These are phyloP conservation scores for Nestor notabilis DNA, from an alignment of 2,113 vertebrate genomes.

Conservation along the genomic window DNA sequence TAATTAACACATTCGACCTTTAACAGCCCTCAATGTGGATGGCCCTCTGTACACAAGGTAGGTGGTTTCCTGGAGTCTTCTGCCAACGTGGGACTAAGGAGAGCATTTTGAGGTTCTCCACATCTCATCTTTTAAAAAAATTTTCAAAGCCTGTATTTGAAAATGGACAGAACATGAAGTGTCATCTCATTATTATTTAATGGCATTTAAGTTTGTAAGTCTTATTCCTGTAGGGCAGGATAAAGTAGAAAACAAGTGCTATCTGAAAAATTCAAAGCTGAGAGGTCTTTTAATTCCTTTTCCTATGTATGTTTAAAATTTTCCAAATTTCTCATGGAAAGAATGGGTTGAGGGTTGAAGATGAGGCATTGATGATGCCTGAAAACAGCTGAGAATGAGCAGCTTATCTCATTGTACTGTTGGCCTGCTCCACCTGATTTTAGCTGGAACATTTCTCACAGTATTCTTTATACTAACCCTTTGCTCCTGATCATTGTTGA, in stretches of 20 bases:
- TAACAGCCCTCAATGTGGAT: background rate
- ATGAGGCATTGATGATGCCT: background rate
- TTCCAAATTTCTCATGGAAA: background rate
- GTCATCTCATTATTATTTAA: background rate
- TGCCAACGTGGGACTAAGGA: background rate
- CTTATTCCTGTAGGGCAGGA: background rate
- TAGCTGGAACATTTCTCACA: background rate
- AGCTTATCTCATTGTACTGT: background rate
- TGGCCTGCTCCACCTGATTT: background rate
- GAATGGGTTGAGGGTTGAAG: background rate
- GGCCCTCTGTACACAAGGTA: background rate
- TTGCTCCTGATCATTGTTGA: background rate
- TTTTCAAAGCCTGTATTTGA: background rate
- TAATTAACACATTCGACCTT: constrained; percentile 22
- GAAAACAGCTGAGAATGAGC: background rate
- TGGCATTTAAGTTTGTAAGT: background rate
- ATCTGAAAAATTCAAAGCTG: background rate
- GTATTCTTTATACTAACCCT: background rate
- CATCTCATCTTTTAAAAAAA: background rate
- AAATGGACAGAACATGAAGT: background rate
- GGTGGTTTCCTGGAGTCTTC: background rate
- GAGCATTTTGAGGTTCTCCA: background rate
- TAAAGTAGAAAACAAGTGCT: background rate
- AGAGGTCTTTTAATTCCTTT: background rate
- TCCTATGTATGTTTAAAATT: background rate